Base-by-base conservation (phyloP, 2,113 vertebrate species). In the Cepphus grylle region DNA sequence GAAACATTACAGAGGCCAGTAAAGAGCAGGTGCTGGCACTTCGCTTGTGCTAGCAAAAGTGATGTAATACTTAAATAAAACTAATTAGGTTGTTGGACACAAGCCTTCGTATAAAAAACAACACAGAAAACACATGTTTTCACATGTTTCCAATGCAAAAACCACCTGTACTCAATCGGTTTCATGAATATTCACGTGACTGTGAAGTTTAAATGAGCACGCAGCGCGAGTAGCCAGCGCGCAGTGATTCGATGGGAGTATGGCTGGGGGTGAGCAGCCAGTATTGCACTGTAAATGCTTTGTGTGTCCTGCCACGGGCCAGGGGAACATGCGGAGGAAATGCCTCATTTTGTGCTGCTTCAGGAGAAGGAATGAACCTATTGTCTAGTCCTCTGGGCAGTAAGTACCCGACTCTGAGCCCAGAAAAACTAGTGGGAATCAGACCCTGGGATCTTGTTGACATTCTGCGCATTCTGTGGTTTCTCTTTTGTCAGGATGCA, bases 401-500 rank as follows among this genome's bases (percentile, higher is more conserved):
- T 18, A 65, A 83, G 49, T 42, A 83, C 67, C 12, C 5, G 0
- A 38, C 50, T 66, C 30, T 4, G 34, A 96, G 90, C 85, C 79
- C 82, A 95, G 63, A 17, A 77, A 78, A 92, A 81, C 88, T 47
- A 81, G 85, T 77, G 71, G 95, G 88, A 93, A 74, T 81, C 72
- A 88, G 78, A 90, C 67, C 66, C 71, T 80, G 58, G 83, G 74
- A 88, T 86, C 71, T 77, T 96, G 88, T 94, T 94, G 96, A 92
- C 92, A 92, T 94, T 95, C 90, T 96, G 92, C 82, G 52, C 72
- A 92, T 96, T 94, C 88, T 92, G 93, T 97, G 96, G 92, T 96
- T 96, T 94, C n/a, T 83, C 85, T 88, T 95, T 92, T 94, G 92
- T 96, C 92, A 94, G 71, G 62, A 70, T 52, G 61, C 73, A 69